Evolutionary conservation across 2,113 vertebrate species (phyloP).

Genomic region (Grammomys surdaster): DNA sequence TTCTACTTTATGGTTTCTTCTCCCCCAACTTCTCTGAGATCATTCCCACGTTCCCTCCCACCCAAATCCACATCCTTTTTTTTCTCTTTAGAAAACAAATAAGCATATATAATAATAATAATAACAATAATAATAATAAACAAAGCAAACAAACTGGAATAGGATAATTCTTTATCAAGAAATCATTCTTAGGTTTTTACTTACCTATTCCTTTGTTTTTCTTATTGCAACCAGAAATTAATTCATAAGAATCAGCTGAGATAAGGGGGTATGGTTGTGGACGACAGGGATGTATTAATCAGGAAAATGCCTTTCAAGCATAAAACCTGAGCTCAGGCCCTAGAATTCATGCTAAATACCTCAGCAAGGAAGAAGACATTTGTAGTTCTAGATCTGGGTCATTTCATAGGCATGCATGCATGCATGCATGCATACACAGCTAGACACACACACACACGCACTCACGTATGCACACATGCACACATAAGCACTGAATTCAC

Average conservation of each 20-base stretch:
- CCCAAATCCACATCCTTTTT: neutral
- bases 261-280: neutral
- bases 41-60: neutral
- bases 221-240: neutral
- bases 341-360: neutral
- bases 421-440: too few species aligned
- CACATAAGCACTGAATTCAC: neutral
- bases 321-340: neutral
- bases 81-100: neutral
- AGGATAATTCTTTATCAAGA: neutral
- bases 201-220: constrained; percentile 22
- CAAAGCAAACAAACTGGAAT: neutral
- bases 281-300: neutral
- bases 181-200: neutral
- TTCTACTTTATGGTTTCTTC: neutral
- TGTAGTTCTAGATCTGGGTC: neutral
- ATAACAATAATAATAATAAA: neutral
- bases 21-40: neutral
- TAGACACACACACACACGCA: neutral
- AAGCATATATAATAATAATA: neutral
- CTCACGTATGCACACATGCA: neutral
- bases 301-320: neutral
- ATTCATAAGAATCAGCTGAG: constrained; percentile 18
- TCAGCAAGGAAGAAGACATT: neutral
- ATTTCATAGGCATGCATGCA: neutral